These are phyloP conservation scores for Camelus dromedarius DNA, from an alignment of 2,113 vertebrate species.

Conservation along the genomic window DNA sequence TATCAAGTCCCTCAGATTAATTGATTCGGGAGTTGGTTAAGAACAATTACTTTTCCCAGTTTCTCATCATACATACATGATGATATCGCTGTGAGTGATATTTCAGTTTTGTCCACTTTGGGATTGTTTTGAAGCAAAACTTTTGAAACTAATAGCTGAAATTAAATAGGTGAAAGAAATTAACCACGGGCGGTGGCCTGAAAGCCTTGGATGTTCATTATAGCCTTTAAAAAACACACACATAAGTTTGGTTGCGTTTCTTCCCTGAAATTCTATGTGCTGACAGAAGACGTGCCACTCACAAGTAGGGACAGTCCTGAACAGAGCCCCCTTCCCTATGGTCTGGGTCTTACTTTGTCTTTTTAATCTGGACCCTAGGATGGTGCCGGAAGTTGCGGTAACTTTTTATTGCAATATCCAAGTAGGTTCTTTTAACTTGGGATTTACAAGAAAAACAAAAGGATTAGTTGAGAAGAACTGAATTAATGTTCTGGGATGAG, in stretches of 20 bases:
- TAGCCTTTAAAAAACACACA: not conserved
- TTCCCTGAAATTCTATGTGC: not conserved
- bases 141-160: constrained; percentile 21
- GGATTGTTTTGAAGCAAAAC: constrained; percentile 26
- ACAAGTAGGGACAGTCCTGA: no score
- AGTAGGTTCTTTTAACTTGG: not conserved
- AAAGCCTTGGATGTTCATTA: not conserved
- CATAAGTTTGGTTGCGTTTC: not conserved
- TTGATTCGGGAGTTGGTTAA: not conserved
- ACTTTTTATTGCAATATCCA: not conserved
- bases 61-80: not conserved
- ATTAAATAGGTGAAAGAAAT: constrained; percentile 39
- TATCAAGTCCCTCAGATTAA: not conserved
- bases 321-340: not conserved
- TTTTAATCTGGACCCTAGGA: not conserved
- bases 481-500: constrained; percentile 29
- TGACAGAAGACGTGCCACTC: not conserved
- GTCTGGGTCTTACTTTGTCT: not conserved
- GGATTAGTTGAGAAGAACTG: not conserved
- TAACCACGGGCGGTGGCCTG: not conserved
- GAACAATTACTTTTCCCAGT: not conserved
- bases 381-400: not conserved
- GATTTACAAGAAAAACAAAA: constrained; percentile 32
- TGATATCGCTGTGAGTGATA: not conserved
- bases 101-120: not conserved